Evolutionary conservation across 2,797 vertebrate species (phyloP), one percentile per base, ranked within the genome.

Genomic region (Pseudochirops corinnae): DNA sequence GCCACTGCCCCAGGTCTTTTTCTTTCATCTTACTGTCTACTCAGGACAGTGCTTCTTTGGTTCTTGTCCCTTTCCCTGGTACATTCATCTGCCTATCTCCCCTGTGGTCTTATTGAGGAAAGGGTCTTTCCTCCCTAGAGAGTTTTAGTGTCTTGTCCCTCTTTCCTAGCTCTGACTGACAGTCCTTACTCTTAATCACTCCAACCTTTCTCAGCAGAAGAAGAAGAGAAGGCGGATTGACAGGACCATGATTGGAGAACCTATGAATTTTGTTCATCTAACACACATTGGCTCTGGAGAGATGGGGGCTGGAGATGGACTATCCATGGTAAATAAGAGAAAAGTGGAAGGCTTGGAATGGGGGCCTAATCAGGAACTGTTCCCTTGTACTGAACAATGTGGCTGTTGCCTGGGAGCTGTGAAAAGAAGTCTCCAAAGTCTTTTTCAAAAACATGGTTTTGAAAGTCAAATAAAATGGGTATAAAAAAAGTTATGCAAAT

Each of bases 241-340:
- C 96, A 99, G 99, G 97, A 99, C 97, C 94, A 99, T 99, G 99
- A 99, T 99, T 0, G 99, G 99, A 24, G 99, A 99, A 95, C 99
- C 99, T 0, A 99, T 99, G 96, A 99, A 99, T 98, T 99, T 99
- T 92, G 98, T 99, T 55, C 99, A 99, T 98, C 99, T 99, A 98
- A 99, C 99, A 0, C 99, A 99, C 98, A 99, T 99, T 4, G 99
- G 99, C 93, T 99, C 99, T 0, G 99, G 99, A 33, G 99, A 99
- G 98, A 99, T 99, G 99, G 98, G 98, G 0, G 98, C 98, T 0
- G 99, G 99, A 0, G 99, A 99, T 2, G 99, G 99, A 12, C 97
- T 98, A 93, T 99, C 99, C 91, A 99, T 99, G 99, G 99, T 99
- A 98, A 87, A 97, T 2, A 0, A 92, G 92, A 56, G 91, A 58